Conservation (phyloP, 2,797 vertebrate genomes). For the Argya squamiceps region DNA sequence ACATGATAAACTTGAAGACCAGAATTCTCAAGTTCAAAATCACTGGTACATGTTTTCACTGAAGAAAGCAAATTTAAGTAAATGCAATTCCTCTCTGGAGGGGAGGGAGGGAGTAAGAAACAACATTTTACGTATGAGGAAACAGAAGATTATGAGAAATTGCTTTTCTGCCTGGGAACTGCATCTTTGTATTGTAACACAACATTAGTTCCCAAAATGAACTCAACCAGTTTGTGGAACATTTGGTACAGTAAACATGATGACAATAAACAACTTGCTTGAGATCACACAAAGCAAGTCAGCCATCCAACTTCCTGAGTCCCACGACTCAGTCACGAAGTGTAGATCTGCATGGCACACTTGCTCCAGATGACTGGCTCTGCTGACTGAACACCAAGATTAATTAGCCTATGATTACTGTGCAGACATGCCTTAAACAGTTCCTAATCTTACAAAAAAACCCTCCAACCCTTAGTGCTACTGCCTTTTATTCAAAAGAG, state of each 20-base stretch:
- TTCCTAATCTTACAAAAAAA: neutral
- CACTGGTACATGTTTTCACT: neutral
- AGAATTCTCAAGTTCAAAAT: neutral
- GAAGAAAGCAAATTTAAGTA: neutral
- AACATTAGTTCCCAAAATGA: slow-evolving; percentile 8
- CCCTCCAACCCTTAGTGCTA: neutral
- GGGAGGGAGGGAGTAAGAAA: neutral
- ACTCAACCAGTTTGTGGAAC: neutral
- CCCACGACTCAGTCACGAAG: neutral
- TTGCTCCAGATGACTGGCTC: neutral
- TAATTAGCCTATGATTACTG: neutral
- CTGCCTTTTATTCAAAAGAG: neutral
- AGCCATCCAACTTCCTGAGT: neutral
- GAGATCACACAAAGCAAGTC: neutral
- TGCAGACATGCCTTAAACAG: neutral
- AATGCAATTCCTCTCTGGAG: neutral
- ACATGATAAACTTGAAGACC: neutral
- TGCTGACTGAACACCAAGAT: neutral
- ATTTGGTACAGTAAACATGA: slow-evolving; percentile 38
- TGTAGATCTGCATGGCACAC: neutral
- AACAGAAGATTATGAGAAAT: neutral
- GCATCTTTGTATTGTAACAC: neutral
- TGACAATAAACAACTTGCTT: slow-evolving; percentile 37
- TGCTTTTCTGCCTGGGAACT: slow-evolving; percentile 25
- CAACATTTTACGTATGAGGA: neutral